A percentile compares a stretch with the other conserved stretches of the same genome.
phyloP scores from a whole-genome alignment of 1,140 invertebrate genomes.

The Cotesia chilonis region DNA sequence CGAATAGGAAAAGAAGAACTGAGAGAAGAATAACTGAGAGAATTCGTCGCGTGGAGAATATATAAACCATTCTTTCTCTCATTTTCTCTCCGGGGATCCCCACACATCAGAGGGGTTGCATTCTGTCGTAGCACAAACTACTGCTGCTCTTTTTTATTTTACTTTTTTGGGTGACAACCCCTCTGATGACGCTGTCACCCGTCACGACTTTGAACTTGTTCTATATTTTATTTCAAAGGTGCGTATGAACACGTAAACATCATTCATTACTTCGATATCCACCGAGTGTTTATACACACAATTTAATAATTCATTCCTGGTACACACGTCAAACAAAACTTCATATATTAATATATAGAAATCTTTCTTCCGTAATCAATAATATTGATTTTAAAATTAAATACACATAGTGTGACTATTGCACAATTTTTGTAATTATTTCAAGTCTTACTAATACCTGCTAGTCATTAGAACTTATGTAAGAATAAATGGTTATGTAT shows the following conservation, averaged over 20 bases:
- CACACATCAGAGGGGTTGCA: conserved; percentile 38
- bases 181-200: conserved; percentile 25
- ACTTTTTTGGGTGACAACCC: conserved; percentile 28
- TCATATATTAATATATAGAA: too few relatives aligned
- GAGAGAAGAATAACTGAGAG: conserved; percentile 27
- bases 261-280: conserved; percentile 25
- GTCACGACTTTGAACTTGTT: conserved; percentile 49
- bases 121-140: conserved; percentile 1
- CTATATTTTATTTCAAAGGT: conserved; percentile 50
- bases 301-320: too few relatives aligned
- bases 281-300: too few relatives aligned
- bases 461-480: conserved; percentile 19
- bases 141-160: conserved; percentile 35
- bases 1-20: too few relatives aligned
- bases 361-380: too few relatives aligned
- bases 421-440: neutral
- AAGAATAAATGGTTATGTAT: conserved; percentile 14
- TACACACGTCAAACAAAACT: too few relatives aligned
- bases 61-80: conserved; percentile 14
- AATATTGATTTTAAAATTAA: too few relatives aligned
- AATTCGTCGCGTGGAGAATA: conserved; percentile 24
- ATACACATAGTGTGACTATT: too few relatives aligned
- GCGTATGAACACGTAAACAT: conserved; percentile 45
- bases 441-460: neutral
- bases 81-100: conserved; percentile 21